Percentiles rank a stretch among this genome's conserved stretches.
phyloP scores from a whole-genome alignment of 1,140 invertebrate species.

The Brachionus koreanus region DNA sequence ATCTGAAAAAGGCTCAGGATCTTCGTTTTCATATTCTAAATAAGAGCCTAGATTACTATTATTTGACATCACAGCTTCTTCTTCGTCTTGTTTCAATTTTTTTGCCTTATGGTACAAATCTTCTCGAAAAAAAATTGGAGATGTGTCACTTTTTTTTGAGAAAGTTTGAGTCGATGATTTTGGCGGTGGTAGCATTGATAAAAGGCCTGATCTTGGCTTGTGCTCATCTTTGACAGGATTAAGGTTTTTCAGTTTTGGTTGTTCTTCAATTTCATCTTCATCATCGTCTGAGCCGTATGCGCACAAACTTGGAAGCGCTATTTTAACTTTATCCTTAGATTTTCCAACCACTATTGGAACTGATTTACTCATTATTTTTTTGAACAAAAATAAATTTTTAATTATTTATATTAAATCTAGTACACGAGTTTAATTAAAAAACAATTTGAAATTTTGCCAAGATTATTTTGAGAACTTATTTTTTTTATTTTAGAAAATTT shows the following conservation, averaged over 20 bases:
- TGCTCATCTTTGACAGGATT: not conserved
- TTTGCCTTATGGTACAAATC: not conserved
- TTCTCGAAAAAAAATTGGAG: not conserved
- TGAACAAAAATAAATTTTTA: not conserved
- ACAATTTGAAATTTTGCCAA: not conserved
- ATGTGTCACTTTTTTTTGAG: not conserved
- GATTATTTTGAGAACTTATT: not conserved
- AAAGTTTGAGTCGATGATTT: not conserved
- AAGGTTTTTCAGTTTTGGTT: constrained; percentile 3
- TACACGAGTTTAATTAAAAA: not conserved
- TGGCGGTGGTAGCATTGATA: constrained; percentile 13
- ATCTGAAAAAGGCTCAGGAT: not conserved
- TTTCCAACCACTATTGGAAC: not conserved
- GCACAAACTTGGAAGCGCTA: constrained; percentile 4
- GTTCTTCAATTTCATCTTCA: not conserved
- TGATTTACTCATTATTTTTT: constrained; percentile 7
- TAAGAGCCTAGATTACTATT: not conserved
- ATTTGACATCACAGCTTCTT: not conserved
- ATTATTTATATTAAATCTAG: not conserved
- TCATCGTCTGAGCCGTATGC: not conserved
- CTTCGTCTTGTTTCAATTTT: not conserved
- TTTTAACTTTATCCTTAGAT: not conserved
- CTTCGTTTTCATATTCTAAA: not conserved
- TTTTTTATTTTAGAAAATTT: too few species aligned
- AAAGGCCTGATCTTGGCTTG: constrained; percentile 4